A percentile compares a stretch with the other conserved stretches of the same genome.
Evolutionary conservation across 2,797 vertebrate species (phyloP).

Genomic region (Halcyon chelicuti): DNA sequence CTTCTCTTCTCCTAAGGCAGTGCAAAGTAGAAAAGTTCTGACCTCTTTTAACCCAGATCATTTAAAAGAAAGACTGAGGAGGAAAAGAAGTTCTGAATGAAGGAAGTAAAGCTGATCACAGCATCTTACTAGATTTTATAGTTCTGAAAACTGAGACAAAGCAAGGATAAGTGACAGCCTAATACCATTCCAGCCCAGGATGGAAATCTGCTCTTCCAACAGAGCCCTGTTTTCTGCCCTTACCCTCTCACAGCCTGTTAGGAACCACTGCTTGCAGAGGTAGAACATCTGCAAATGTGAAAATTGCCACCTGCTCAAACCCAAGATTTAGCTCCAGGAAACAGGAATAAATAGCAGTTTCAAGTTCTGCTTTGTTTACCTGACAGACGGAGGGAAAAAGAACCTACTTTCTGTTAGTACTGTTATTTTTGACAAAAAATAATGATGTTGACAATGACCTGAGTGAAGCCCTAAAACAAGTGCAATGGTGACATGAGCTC

Average conservation of each 20-base stretch:
- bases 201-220: neutral
- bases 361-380: neutral
- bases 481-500: neutral
- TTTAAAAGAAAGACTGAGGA: neutral
- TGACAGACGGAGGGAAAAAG: accelerated
- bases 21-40: neutral
- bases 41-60: neutral
- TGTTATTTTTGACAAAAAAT: neutral
- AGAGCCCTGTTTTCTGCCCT: neutral
- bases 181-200: neutral
- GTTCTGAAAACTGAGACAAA: neutral
- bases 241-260: neutral
- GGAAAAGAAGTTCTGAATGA: neutral
- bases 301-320: neutral
- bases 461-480: neutral
- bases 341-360: neutral
- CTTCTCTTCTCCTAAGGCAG: neutral
- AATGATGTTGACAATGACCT: neutral
- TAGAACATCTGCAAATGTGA: neutral
- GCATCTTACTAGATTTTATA: neutral
- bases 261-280: neutral
- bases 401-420: neutral
- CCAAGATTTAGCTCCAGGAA: neutral
- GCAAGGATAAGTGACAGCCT: neutral
- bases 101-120: neutral